These are phyloP conservation scores for Pteronotus mesoamericanus DNA, from an alignment of 2,797 vertebrate genomes.

Conservation along the genomic window DNA sequence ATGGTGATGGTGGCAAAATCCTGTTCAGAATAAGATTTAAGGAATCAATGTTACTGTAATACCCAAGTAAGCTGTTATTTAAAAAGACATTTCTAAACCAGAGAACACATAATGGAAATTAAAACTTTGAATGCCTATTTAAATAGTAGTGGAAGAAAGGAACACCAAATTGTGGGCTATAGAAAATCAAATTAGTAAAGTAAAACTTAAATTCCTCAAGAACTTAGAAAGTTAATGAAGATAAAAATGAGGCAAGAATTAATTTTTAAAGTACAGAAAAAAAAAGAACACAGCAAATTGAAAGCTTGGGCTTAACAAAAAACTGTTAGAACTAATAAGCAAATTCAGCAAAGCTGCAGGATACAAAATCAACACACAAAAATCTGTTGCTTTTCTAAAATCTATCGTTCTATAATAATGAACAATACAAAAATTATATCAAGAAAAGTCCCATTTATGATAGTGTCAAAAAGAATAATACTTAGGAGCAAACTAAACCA, in stretches of 20 bases:
- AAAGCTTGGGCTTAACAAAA: background rate
- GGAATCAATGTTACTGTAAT: background rate
- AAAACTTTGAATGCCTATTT: conserved; percentile 22
- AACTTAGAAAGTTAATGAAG: conserved; percentile 9
- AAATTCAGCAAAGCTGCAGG: background rate
- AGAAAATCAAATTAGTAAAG: background rate
- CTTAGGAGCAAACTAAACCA: background rate
- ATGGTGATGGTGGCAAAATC: background rate
- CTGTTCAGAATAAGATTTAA: conserved; percentile 1
- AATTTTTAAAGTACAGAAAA: background rate
- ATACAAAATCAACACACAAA: conserved; percentile 5
- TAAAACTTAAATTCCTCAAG: conserved; percentile 11
- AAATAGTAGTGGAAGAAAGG: background rate
- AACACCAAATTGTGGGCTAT: background rate
- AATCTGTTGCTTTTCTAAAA: background rate
- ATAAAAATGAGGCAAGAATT: conserved; percentile 13
- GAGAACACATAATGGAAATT: conserved; percentile 1
- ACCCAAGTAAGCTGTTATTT: background rate
- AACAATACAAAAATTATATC: background rate
- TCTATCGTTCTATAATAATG: too few species aligned
- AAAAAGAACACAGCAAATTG: background rate
- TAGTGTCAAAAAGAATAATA: background rate
- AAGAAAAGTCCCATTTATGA: background rate
- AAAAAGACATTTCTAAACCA: conserved; percentile 17
- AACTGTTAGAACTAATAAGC: background rate